phyloP scores from a whole-genome alignment of 2,797 vertebrate species.

The Eremophila alpestris region DNA sequence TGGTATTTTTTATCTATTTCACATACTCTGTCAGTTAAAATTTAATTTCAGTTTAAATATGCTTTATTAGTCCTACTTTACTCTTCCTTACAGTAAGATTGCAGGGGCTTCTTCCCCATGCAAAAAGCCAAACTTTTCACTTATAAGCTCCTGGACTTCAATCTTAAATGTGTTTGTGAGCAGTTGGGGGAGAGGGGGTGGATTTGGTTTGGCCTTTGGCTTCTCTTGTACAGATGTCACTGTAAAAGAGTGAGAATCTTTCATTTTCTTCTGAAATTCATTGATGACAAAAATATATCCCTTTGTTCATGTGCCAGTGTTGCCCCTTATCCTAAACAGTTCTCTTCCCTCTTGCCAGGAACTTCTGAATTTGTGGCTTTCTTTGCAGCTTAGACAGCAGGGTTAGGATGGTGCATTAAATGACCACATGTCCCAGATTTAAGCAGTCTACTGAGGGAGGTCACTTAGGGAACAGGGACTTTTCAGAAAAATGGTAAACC shows the following conservation, averaged over 20 bases:
- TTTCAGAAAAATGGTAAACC: not conserved
- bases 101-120: not conserved
- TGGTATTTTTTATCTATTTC: not conserved
- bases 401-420: not conserved
- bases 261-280: not conserved
- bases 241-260: not conserved
- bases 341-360: not conserved
- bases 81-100: not conserved
- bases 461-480: not conserved
- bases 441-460: not conserved
- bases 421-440: not conserved
- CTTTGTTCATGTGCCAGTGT: not conserved
- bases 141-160: not conserved
- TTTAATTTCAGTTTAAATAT: not conserved
- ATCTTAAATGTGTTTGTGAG: not conserved
- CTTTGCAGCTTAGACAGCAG: not conserved
- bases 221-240: not conserved
- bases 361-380: not conserved
- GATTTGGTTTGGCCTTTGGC: not conserved
- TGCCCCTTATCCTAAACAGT: not conserved
- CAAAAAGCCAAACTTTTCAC: not conserved
- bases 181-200: accelerated
- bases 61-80: not conserved
- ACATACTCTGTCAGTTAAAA: not conserved
- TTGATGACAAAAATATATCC: not conserved